Evolutionary conservation across 2,113 vertebrate species (phyloP).

Genomic region (Cochlearius cochlearius): DNA sequence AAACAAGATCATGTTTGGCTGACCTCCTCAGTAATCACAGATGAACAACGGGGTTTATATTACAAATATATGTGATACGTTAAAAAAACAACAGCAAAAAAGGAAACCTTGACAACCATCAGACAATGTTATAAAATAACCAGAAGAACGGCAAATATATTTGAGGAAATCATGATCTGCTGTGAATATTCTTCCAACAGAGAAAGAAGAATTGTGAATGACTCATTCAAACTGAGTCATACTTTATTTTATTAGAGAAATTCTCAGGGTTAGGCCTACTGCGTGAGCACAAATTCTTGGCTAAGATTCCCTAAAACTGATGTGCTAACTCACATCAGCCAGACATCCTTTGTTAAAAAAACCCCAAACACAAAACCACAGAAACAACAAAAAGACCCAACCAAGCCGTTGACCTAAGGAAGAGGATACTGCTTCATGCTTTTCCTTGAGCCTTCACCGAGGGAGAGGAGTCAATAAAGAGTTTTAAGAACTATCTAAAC

Average conservation of each 20-base stretch:
- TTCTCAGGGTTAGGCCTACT: conserved; percentile 28
- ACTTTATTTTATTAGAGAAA: conserved; percentile 32
- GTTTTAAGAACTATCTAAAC: background rate
- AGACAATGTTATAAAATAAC: background rate
- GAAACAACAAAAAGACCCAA: background rate
- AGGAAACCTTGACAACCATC: background rate
- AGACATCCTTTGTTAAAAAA: background rate
- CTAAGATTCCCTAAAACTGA: background rate
- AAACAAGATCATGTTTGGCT: background rate
- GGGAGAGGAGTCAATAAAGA: background rate
- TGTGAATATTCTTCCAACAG: background rate
- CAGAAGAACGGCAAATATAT: background rate
- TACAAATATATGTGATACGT: background rate
- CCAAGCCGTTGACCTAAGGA: background rate
- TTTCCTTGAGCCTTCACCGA: background rate
- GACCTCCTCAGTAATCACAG: background rate
- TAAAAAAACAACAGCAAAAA: background rate
- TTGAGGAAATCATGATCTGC: background rate
- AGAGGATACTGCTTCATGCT: background rate
- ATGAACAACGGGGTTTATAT: background rate
- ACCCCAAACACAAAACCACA: background rate
- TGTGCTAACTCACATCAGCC: background rate
- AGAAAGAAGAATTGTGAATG: conserved; percentile 17
- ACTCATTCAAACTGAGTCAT: conserved; percentile 44
- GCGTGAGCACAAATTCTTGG: conserved; percentile 2